These are phyloP conservation scores for Sesia apiformis DNA, from an alignment of 2,888 invertebrate species.

Conservation along the genomic window DNA sequence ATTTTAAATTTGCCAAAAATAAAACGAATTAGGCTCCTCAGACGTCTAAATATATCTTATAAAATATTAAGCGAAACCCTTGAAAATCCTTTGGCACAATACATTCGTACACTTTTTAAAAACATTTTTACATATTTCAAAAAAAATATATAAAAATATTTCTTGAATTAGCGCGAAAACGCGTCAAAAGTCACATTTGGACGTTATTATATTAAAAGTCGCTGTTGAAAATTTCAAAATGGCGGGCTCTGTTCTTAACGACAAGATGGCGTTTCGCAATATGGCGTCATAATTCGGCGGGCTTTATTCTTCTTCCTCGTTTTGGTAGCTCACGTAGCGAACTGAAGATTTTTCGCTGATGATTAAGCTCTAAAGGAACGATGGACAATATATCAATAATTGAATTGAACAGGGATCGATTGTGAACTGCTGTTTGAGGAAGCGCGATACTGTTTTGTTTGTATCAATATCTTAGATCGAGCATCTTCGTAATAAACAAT, in stretches of 20 bases:
- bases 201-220: neutral
- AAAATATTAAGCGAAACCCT: neutral
- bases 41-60: conserved; percentile 8
- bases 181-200: neutral
- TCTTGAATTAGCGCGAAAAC: neutral
- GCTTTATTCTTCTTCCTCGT: conserved; percentile 86
- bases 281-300: conserved; percentile 14
- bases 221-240: neutral
- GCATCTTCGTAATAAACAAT: too few relatives aligned
- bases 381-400: neutral
- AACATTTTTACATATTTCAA: neutral
- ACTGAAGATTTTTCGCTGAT: conserved; percentile 94
- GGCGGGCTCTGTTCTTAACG: neutral
- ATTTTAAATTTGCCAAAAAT: neutral
- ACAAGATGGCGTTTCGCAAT: conserved; percentile 7
- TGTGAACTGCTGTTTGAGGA: too few relatives aligned
- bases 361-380: conserved; percentile 83
- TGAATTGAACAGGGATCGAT: too few relatives aligned
- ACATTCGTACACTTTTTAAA: neutral
- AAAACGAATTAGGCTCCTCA: conserved; percentile 8
- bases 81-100: conserved; percentile 3
- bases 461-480: too few relatives aligned
- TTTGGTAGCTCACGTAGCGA: conserved; percentile 95
- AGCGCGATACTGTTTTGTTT: too few relatives aligned
- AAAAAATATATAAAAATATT: neutral